Percentiles rank a stretch among this genome's conserved stretches.
Evolutionary conservation across 2,797 vertebrate species (phyloP).

Genomic region (Tragelaphus oryx): DNA sequence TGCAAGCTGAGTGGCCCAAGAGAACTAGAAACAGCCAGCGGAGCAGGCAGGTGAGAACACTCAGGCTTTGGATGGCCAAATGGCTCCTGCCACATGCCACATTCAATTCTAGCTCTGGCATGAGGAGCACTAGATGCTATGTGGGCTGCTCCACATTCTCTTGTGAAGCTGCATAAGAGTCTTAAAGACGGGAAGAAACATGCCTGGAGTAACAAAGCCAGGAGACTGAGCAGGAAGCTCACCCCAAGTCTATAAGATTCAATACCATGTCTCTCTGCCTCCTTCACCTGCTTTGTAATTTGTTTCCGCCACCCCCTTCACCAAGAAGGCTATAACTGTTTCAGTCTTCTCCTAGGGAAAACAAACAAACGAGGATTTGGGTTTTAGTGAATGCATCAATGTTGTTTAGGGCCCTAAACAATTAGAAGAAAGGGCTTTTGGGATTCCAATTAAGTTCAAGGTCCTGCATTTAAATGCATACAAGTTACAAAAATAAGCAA

Average conservation of each 20-base stretch:
- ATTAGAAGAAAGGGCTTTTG: background rate
- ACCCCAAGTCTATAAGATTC: background rate
- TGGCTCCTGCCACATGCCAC: background rate
- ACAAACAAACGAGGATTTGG: background rate
- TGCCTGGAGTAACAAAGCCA: background rate
- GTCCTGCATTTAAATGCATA: background rate
- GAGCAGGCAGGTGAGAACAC: background rate
- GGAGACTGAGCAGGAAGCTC: background rate
- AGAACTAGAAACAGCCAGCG: background rate
- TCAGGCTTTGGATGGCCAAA: background rate
- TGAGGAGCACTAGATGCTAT: background rate
- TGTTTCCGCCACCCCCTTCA: background rate
- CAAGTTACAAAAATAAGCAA: background rate
- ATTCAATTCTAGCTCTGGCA: background rate
- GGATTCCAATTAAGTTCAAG: background rate
- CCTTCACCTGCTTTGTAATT: background rate
- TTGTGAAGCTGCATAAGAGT: background rate
- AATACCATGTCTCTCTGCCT: background rate
- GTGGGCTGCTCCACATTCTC: background rate
- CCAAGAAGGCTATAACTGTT: constrained; percentile 3
- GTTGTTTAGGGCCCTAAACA: background rate
- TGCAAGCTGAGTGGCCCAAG: background rate
- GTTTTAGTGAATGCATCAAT: background rate
- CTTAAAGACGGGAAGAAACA: background rate
- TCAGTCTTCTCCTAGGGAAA: background rate